Conservation (phyloP, 2,888 invertebrate species). For the Tiphia femorata region DNA sequence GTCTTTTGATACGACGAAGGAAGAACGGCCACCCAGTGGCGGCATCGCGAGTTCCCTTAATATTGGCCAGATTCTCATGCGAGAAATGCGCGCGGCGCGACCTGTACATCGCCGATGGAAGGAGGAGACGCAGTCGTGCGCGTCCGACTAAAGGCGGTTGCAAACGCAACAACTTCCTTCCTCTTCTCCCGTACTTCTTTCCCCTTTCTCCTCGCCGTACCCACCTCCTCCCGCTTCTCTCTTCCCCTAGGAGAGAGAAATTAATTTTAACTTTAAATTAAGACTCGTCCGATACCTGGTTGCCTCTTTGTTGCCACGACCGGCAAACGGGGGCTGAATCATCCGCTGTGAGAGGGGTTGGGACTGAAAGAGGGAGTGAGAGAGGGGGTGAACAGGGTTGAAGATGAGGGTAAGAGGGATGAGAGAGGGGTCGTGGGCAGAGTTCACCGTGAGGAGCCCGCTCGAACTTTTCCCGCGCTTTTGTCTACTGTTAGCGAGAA, state of each 20-base stretch:
- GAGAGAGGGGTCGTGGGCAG: slow-evolving; percentile 14
- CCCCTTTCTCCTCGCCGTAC: slow-evolving; percentile 4
- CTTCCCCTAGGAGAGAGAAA: slow-evolving; percentile 55
- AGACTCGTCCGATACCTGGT: slow-evolving; percentile 66
- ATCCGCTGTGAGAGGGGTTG: slow-evolving; percentile 29
- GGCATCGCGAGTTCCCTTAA: too few species aligned
- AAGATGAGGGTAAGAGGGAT: slow-evolving; percentile 22
- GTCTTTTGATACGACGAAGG: too few species aligned
- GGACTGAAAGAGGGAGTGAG: slow-evolving; percentile 19
- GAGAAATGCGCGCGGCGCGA: too few species aligned
- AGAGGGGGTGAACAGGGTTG: too few species aligned
- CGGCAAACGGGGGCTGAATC: slow-evolving; percentile 45
- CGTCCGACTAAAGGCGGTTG: slow-evolving; percentile 34
- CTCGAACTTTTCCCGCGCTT: slow-evolving; percentile 61
- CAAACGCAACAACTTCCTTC: slow-evolving; percentile 43
- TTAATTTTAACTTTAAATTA: slow-evolving; percentile 70
- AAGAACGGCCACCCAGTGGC: too few species aligned
- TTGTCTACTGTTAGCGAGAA: slow-evolving; percentile 62
- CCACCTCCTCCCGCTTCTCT: neutral
- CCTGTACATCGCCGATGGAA: slow-evolving; percentile 9
- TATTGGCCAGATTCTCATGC: too few species aligned
- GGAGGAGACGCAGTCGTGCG: slow-evolving; percentile 16
- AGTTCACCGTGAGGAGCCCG: slow-evolving; percentile 32
- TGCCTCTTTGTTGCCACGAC: slow-evolving; percentile 62
- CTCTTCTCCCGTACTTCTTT: slow-evolving; percentile 5